These are phyloP conservation scores for Tetheella fluctuosa DNA, from an alignment of 2,888 invertebrate genomes.

Conservation along the genomic window DNA sequence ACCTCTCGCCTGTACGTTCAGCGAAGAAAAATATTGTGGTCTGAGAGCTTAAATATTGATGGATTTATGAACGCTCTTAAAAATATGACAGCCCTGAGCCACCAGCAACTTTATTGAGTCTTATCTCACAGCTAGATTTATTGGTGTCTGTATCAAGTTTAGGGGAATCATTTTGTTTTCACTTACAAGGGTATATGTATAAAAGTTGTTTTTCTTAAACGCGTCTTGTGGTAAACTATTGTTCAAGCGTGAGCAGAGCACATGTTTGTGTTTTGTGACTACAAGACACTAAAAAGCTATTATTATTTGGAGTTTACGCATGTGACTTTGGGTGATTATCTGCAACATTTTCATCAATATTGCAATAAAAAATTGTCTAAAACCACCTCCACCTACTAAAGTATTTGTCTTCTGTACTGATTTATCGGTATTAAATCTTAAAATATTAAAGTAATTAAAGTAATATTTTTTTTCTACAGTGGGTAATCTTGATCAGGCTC, in stretches of 20 bases:
- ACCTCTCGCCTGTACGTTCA: conserved; percentile 58
- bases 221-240: conserved; percentile 13
- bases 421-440: no score
- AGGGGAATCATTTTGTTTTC: conserved; percentile 61
- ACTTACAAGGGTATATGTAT: conserved; percentile 33
- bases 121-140: conserved; percentile 64
- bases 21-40: conserved; percentile 77
- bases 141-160: conserved; percentile 64
- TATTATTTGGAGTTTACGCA: no score
- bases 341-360: no score
- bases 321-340: no score
- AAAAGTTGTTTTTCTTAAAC: conserved; percentile 22
- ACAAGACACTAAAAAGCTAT: no score
- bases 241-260: background rate
- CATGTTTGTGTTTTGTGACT: no score
- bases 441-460: no score
- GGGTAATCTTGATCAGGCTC: no score
- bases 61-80: conserved; percentile 81
- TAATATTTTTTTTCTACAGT: no score
- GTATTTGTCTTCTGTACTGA: no score
- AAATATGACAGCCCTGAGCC: conserved; percentile 70
- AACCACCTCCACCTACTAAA: no score
- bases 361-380: no score
- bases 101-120: conserved; percentile 33
- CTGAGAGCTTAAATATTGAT: conserved; percentile 80